Evolutionary conservation across 1,140 invertebrate genomes (phyloP).

Genomic region (Drosophila kohkoa): DNA sequence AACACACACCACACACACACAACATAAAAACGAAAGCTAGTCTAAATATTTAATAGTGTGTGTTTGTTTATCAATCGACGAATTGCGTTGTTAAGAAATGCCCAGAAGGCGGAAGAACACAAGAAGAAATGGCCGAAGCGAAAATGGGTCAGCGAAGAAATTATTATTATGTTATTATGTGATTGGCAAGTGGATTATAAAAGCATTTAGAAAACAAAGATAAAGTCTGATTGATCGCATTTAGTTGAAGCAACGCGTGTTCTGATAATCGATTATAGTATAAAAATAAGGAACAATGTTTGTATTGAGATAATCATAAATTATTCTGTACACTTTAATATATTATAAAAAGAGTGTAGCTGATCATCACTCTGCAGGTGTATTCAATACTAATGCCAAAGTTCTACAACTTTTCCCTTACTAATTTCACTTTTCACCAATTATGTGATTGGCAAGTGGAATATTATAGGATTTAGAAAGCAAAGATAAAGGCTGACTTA

Average conservation of each 20-base stretch:
- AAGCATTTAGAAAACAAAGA: slow-evolving; percentile 14
- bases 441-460: no score
- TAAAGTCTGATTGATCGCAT: slow-evolving; percentile 31
- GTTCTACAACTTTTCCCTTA: no score
- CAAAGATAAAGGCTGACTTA: no score
- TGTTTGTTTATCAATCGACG: slow-evolving; percentile 42
- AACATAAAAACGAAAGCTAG: slow-evolving; percentile 43
- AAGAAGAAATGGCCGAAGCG: not conserved
- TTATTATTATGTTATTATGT: not conserved
- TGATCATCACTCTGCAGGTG: no score
- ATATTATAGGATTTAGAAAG: no score
- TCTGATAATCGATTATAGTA: not conserved
- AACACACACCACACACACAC: no score
- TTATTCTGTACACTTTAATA: no score
- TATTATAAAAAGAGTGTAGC: no score
- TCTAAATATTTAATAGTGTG: slow-evolving; percentile 49
- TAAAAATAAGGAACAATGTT: not conserved
- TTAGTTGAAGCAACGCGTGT: not conserved
- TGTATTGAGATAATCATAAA: no score
- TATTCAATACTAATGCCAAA: no score
- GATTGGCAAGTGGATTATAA: slow-evolving; percentile 41
- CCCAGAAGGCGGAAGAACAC: slow-evolving; percentile 35
- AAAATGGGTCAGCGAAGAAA: slow-evolving; percentile 30
- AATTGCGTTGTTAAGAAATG: slow-evolving; percentile 49
- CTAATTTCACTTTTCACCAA: no score